Conservation (phyloP, 2,113 vertebrate species). For the Psilopsiagon aymara region DNA sequence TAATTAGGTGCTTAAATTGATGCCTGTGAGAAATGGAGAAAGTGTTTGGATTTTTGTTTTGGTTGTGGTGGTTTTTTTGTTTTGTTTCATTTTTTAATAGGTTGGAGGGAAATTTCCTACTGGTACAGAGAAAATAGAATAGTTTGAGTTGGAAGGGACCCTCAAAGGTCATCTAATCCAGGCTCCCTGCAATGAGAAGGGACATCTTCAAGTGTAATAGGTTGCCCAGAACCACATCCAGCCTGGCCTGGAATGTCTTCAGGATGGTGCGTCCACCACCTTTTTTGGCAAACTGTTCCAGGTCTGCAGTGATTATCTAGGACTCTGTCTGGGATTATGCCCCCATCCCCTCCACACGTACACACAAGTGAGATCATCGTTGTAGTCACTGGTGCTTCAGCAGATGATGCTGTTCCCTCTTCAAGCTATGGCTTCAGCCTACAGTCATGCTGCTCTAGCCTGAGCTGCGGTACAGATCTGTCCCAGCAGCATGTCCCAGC, state of each 20-base stretch:
- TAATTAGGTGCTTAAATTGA: neutral
- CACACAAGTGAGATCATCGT: neutral
- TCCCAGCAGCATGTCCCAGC: neutral
- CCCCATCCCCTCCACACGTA: rapidly evolving
- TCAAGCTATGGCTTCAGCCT: neutral
- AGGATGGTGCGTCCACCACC: neutral
- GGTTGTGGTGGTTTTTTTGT: neutral
- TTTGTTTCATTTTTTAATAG: neutral
- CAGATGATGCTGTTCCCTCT: neutral
- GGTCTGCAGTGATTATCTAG: neutral
- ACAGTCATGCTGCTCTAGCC: rapidly evolving
- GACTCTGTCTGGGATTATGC: neutral
- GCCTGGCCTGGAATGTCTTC: neutral
- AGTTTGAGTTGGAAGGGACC: neutral
- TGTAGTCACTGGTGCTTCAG: neutral
- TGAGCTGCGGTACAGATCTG: neutral
- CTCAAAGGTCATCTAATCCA: neutral
- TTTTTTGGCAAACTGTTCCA: neutral
- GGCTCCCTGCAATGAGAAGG: neutral
- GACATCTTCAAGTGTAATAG: neutral
- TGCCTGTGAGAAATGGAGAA: neutral
- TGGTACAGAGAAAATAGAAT: neutral
- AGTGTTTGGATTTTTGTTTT: neutral
- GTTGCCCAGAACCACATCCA: neutral
- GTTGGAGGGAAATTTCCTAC: neutral